Evolutionary conservation across 2,797 vertebrate species (phyloP), one percentile per base, ranked within the genome.

Genomic region (Molossus alvarezi): DNA sequence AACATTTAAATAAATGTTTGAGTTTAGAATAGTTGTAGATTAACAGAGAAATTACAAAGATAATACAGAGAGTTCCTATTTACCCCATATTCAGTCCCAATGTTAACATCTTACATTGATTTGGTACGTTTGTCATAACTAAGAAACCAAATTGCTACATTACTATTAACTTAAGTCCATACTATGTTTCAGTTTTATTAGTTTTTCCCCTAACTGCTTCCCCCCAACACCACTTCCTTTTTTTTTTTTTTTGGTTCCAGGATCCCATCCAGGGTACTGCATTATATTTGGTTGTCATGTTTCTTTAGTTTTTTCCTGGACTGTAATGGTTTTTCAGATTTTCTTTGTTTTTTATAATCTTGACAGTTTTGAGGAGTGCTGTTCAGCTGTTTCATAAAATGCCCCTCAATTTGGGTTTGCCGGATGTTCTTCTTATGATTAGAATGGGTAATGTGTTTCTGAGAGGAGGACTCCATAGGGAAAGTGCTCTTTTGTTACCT

Each of bases 331-430:
- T 89, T 93, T 86, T 82, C 69, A 65, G 57, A 79, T 57, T 88
- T 53, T 2, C 57, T 23, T 33, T 85, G n/a, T 75, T 88, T 96
- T 90, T 58, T 41, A 81, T 87, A 65, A 89, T 48, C 37, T 84
- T 75, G 75, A 82, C 8, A 11, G 9, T 83, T 85, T 92, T 93
- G 81, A 96, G 75, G 41, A 82, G 15, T 64, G 25, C 27, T 25
- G 20, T 29, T 69, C 65, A 57, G 23, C 17, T n/a, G 13, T 79
- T 91, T 91, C 67, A 12, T 94, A 58, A 79, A 77, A 81, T 37
- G 41, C 21, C 41, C 41, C 21, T 94, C 55, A 23, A 6, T 33
- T 86, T 90, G 57, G 14, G 58, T 51, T 14, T 75, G 51, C 57
- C 20, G 53, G 10, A 23, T 27, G 10, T 93, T 93, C 80, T 80